These are phyloP conservation scores for Poeciliopsis prolifica DNA, from an alignment of 2,113 vertebrate species.

Conservation along the genomic window DNA sequence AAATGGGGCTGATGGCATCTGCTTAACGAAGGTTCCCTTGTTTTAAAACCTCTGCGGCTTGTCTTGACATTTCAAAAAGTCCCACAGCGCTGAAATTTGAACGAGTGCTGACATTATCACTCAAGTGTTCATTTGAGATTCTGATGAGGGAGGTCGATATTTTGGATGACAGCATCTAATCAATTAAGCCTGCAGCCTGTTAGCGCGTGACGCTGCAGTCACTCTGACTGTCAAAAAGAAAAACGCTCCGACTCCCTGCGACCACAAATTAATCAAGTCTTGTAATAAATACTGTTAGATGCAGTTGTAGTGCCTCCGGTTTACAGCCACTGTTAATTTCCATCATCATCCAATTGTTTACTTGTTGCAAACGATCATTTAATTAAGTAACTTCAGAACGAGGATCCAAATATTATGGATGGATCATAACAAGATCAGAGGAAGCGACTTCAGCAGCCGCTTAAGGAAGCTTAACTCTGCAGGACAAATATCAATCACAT, in stretches of 20 bases:
- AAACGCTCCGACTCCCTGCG: conserved; percentile 1
- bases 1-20: conserved; percentile 27
- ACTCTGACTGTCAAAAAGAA: conserved; percentile 12
- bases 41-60: conserved; percentile 16
- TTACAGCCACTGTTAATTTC: conserved; percentile 68
- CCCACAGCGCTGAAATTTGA: conserved; percentile 42
- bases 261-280: conserved; percentile 50
- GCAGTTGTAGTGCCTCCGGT: conserved; percentile 15
- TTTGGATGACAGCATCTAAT: conserved; percentile 47
- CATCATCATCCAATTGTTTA: conserved; percentile 60
- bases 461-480: conserved; percentile 50
- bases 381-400: conserved; percentile 64
- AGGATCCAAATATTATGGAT: conserved; percentile 66
- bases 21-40: conserved; percentile 31
- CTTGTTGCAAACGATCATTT: conserved; percentile 57
- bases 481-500: conserved; percentile 65
- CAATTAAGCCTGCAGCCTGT: conserved; percentile 45
- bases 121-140: conserved; percentile 48
- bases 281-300: conserved; percentile 44
- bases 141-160: conserved; percentile 36
- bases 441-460: conserved; percentile 24
- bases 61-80: conserved; percentile 58
- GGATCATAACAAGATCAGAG: conserved; percentile 42
- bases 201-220: conserved; percentile 4
- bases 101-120: conserved; percentile 53